phyloP scores from a whole-genome alignment of 2,113 vertebrate species.

The Erinaceus europaeus region DNA sequence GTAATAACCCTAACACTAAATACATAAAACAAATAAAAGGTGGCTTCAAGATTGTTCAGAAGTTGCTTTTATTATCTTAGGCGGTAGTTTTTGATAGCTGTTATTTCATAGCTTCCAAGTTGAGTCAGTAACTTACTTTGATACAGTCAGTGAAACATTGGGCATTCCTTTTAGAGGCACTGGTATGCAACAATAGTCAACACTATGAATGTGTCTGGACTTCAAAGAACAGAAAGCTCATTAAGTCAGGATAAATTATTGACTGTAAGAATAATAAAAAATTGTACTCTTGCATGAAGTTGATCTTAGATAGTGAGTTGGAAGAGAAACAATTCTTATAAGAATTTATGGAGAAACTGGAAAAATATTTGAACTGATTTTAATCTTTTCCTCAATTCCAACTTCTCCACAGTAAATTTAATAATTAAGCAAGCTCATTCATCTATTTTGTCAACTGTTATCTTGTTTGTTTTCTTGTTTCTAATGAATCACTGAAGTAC shows the following conservation, averaged over 20 bases:
- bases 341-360: not conserved
- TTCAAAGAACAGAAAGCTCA: slow-evolving; percentile 8
- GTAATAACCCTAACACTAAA: no score
- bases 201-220: not conserved
- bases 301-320: not conserved
- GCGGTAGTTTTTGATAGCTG: not conserved
- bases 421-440: not conserved
- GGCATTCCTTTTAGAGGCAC: not conserved
- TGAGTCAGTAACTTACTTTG: not conserved
- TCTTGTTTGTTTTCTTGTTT: not conserved
- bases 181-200: not conserved
- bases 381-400: slow-evolving; percentile 9
- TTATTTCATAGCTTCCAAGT: not conserved
- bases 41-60: not conserved
- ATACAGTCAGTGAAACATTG: not conserved
- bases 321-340: not conserved
- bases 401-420: slow-evolving; percentile 29
- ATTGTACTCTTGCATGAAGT: not conserved
- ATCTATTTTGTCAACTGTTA: not conserved
- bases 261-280: not conserved
- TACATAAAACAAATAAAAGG: not conserved
- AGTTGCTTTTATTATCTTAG: not conserved
- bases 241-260: slow-evolving; percentile 13
- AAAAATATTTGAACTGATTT: slow-evolving; percentile 25
- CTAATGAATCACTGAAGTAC: not conserved